A percentile compares a stretch with the other conserved stretches of the same genome.
Evolutionary conservation across 23 tunicate genomes (phyloP).

Genomic region (Clavelina lepadiformis): DNA sequence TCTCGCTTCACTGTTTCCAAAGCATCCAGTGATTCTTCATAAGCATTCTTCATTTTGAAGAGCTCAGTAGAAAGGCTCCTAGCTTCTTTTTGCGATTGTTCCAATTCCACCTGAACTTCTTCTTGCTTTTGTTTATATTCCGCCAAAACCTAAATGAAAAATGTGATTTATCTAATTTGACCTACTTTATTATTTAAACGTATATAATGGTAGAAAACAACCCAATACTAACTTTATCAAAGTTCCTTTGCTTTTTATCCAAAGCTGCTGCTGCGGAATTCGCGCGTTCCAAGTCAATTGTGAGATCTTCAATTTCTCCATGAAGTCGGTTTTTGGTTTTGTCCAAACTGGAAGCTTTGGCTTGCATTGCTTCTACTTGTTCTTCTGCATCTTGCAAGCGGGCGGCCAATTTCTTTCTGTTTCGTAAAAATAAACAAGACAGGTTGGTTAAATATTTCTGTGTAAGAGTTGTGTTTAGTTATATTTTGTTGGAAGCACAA

Average conservation of each 20-base stretch:
- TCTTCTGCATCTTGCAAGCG: conserved; percentile 76
- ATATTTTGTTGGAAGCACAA: neutral
- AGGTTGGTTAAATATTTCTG: too few relatives aligned
- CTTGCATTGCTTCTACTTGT: conserved; percentile 70
- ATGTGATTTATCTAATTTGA: neutral
- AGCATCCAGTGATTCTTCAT: conserved; percentile 95
- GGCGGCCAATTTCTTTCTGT: conserved; percentile 54
- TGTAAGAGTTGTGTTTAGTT: too few relatives aligned
- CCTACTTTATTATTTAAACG: too few relatives aligned
- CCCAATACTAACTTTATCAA: conserved; percentile 11
- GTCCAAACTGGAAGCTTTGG: conserved; percentile 90
- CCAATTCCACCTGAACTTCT: conserved; percentile 91
- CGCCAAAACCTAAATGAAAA: conserved; percentile 55
- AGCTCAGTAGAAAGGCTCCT: conserved; percentile 95
- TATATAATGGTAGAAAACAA: neutral
- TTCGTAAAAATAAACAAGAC: neutral
- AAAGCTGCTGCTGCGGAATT: conserved; percentile 89
- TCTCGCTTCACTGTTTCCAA: conserved; percentile 96
- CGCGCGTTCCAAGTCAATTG: conserved; percentile 83
- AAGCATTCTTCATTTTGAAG: conserved; percentile 97
- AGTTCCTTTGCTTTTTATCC: conserved; percentile 87
- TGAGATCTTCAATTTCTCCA: conserved; percentile 88
- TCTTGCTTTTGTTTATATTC: conserved; percentile 89
- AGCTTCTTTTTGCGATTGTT: conserved; percentile 96
- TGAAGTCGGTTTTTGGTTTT: conserved; percentile 94